Base-by-base conservation (phyloP, 2,797 vertebrate species). In the Holocentrus rufus region DNA sequence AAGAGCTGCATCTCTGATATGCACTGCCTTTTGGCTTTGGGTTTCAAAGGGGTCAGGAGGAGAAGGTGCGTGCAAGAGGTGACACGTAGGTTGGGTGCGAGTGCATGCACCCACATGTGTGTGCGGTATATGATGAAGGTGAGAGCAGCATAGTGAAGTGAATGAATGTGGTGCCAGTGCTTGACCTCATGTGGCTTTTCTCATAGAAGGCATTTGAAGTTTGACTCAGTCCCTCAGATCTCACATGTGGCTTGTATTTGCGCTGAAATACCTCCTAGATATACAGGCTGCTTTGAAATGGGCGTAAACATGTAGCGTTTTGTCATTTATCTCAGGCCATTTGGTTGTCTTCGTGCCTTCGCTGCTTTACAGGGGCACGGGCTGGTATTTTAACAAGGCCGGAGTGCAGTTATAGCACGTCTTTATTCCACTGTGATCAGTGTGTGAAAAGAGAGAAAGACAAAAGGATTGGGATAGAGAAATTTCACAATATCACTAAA, bases 171-270 rank as follows among this genome's bases (percentile, higher is more conserved):
- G 77, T 85, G 85, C 85, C 84, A 82, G 83, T 80, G 14, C 53
- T 76, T 91, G 88, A 91, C 86, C 87, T 91, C 74, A 65, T 82
- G 81, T 82, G 75, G 82, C 83, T 84, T 87, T 81, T 80, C 63
- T 72, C 44, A 5, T 54, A 52, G 63, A 80, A 84, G 57, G 67
- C 69, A 85, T 90, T 88, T 88, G 85, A 90, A 90, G 91, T 88
- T 85, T 69, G 73, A 76, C 79, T 78, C 71, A 52, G 77, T 67
- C 69, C 81, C 52, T 83, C 79, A 80, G 85, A 89, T 88, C 84
- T 89, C 85, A 92, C 87, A 89, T 90, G 89, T 92, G 90, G 89
- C 80, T 91, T 68, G 60, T 86, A 85, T 92, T 89, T 89, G 74
- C 76, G 69, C 63, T 56, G 75, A 88, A 86, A 90, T 81, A 81